Evolutionary conservation across 2,113 vertebrate genomes (phyloP).

Genomic region (Mormyrus lacerda): DNA sequence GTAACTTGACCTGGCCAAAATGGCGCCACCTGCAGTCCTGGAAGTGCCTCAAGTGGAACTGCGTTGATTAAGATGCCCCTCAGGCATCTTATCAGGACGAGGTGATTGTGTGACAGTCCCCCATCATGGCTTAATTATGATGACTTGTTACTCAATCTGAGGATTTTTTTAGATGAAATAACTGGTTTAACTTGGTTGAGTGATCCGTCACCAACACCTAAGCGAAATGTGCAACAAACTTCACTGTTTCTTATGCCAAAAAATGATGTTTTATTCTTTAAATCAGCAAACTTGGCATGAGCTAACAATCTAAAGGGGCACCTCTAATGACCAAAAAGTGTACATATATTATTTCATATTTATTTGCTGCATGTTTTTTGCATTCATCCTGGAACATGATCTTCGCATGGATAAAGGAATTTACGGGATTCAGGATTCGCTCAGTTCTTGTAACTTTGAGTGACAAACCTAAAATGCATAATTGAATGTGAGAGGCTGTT

Average conservation of each 20-base stretch:
- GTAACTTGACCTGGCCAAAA: not conserved
- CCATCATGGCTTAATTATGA: not conserved
- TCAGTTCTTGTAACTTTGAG: not conserved
- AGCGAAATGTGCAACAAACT: not conserved
- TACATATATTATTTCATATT: not conserved
- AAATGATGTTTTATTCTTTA: not conserved
- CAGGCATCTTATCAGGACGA: not conserved
- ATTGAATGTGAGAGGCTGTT: not conserved
- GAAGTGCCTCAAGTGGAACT: not conserved
- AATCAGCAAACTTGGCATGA: not conserved
- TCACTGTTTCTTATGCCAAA: not conserved
- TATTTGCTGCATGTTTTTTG: conserved; percentile 1
- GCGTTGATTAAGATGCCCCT: not conserved
- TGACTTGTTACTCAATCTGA: not conserved
- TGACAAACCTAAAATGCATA: not conserved
- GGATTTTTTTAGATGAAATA: not conserved
- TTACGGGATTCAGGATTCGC: not conserved
- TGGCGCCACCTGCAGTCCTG: not conserved
- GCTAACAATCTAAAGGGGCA: not conserved
- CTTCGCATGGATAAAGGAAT: not conserved
- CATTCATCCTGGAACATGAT: not conserved
- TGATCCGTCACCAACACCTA: not conserved
- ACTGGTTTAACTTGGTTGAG: not conserved
- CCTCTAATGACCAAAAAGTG: not conserved
- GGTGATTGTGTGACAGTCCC: not conserved